Base-by-base conservation (phyloP, 1,140 invertebrate species). In the Harpegnathos saltator region DNA sequence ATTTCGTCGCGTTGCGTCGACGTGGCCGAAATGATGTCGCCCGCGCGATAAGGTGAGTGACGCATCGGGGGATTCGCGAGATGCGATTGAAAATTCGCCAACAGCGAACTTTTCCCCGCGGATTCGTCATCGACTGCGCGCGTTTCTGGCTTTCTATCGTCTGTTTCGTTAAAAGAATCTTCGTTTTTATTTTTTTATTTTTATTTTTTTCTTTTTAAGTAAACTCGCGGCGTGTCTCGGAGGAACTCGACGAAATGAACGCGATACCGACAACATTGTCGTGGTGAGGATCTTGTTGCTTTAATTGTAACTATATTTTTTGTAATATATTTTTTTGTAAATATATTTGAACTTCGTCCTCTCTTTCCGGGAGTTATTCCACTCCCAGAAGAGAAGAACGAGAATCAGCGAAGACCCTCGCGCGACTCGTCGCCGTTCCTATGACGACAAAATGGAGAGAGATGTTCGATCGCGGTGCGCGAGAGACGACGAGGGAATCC, bases 401-500 rank as follows among this genome's bases (percentile, higher is more conserved):
- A 33, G 33, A 65, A 66, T 77, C 48, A 48, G 3, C 26, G 15
- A 71, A 54, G 66, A 24, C 19, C 59, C 22, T 26, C 54, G 4
- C 38, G 38, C 38, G 38, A 44, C 33, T 71, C 26, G 5, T 71
- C n/a, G 29, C 52, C 75, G 75, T 80, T 80, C 66, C 75, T 80
- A 80, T 71, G 75, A 80, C 75, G 65, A 71, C 75, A 69, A 80
- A 80, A 80, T 80, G 75, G 75, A 80, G 69, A 77, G 33, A 26
- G 54, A 69, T 29, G 75, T 71, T 71, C 75, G 75, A 69, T 74
- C 72, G 58, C 38, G 38, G 2, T 1, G 15, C 22, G 38, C 29
- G 38, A 58, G 22, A 15, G 75, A 78, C 17, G 50, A 58, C 52
- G 63, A 22, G 22, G 19, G 75, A 58, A 78, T 78, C 22, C 52